Evolutionary conservation across 2,888 invertebrate genomes (phyloP).

Genomic region (Ditula angustiorana): DNA sequence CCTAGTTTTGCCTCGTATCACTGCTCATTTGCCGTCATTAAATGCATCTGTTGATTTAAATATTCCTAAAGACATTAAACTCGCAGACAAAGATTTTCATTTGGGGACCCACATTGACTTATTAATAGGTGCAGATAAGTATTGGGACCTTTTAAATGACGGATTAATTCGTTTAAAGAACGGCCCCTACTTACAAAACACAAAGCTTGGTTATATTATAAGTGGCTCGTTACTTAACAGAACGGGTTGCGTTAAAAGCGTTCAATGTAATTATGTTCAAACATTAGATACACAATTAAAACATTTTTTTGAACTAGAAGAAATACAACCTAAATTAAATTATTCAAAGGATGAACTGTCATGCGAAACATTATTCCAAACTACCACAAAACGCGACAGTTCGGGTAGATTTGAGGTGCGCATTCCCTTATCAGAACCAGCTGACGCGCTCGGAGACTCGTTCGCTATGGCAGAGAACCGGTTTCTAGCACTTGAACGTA

Average conservation of each 20-base stretch:
- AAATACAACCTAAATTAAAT: not conserved
- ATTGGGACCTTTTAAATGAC: conserved; percentile 36
- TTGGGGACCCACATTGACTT: conserved; percentile 25
- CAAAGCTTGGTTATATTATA: not conserved
- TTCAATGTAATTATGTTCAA: not conserved
- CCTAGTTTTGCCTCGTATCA: conserved; percentile 35
- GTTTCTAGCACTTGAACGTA: conserved; percentile 42
- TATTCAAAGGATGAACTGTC: conserved; percentile 2
- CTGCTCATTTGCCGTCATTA: conserved; percentile 30
- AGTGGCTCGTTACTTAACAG: not conserved
- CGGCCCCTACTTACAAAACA: conserved; percentile 3
- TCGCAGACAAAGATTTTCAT: conserved; percentile 39
- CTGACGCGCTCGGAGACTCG: conserved; percentile 42
- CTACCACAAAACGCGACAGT: conserved; percentile 39
- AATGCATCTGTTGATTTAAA: conserved; percentile 7
- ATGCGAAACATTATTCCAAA: too few species aligned
- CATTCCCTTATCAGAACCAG: conserved; percentile 40
- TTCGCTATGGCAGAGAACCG: conserved; percentile 36
- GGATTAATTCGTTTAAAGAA: conserved; percentile 3
- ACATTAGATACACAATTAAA: not conserved
- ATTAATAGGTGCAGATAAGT: too few species aligned
- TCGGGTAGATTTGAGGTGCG: conserved; percentile 43
- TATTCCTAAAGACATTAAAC: too few species aligned
- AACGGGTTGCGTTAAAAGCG: not conserved
- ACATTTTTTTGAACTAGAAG: not conserved